Conservation (phyloP, 2,888 invertebrate species). For the Serripes groenlandicus region DNA sequence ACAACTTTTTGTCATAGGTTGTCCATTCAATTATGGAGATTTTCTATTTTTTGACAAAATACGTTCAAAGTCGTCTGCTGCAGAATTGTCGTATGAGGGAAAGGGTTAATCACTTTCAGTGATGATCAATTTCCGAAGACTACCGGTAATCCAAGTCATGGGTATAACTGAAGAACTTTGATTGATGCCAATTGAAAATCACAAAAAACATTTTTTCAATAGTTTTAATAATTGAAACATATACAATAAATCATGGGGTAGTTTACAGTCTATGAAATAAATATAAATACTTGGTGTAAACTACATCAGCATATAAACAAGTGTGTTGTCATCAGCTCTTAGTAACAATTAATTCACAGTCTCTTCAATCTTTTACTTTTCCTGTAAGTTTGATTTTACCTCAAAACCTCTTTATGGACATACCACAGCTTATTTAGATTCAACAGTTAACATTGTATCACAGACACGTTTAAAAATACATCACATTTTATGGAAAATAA, state of each 20-base stretch:
- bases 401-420: no score
- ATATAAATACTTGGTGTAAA: conserved; percentile 15
- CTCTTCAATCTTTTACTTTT: neutral
- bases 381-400: neutral
- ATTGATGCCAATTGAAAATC: no score
- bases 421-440: neutral
- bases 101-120: no score
- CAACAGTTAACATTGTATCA: conserved; percentile 8
- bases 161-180: no score
- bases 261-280: no score
- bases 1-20: no score
- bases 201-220: neutral
- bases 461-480: neutral
- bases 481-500: neutral
- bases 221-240: conserved; percentile 20
- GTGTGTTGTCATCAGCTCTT: neutral
- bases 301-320: conserved; percentile 4
- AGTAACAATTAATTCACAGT: neutral
- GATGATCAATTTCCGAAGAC: no score
- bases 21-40: no score
- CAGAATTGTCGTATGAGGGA: no score
- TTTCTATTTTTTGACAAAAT: no score
- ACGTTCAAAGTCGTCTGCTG: no score
- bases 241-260: neutral
- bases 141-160: no score